These are phyloP conservation scores for Xylophagus ater DNA, from an alignment of 2,888 invertebrate genomes.

Conservation along the genomic window DNA sequence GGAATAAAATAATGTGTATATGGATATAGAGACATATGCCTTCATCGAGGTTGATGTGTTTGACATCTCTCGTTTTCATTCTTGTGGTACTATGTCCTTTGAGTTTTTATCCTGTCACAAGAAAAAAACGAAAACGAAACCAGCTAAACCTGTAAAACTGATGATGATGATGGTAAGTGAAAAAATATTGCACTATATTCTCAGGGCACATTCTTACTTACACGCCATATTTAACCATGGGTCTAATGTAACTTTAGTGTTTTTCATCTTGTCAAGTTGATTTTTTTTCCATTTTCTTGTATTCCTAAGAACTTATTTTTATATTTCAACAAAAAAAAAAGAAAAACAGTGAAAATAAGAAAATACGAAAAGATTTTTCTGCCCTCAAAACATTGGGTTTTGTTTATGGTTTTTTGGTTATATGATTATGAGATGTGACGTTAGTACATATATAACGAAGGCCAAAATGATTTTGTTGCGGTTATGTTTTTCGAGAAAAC, in stretches of 20 bases:
- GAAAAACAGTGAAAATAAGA: too few relatives aligned
- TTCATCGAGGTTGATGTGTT: too few relatives aligned
- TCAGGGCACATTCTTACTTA: constrained; percentile 7
- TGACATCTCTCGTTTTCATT: constrained; percentile 2
- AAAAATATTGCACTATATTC: constrained; percentile 16
- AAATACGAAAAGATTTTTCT: too few relatives aligned
- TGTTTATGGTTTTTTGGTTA: too few relatives aligned
- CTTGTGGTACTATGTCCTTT: constrained; percentile 10
- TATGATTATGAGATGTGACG: constrained; percentile 3
- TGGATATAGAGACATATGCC: too few relatives aligned
- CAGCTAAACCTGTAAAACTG: constrained; percentile 15
- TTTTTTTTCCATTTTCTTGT: too few relatives aligned
- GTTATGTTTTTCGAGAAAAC: constrained; percentile 12
- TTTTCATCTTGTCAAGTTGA: constrained; percentile 12
- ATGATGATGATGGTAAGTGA: constrained; percentile 16
- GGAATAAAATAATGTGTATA: too few relatives aligned
- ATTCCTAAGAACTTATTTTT: too few relatives aligned
- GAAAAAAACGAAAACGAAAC: constrained; percentile 4
- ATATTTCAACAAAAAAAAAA: too few relatives aligned
- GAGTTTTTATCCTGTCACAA: too few relatives aligned
- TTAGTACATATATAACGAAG: too few relatives aligned
- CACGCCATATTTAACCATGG: constrained; percentile 1
- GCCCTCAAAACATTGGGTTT: constrained; percentile 6
- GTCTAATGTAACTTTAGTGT: constrained; percentile 15
- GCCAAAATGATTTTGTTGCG: constrained; percentile 11